Percentiles rank a stretch among this genome's conserved stretches.
Conservation (phyloP, 2,113 vertebrate species). For the Nannospalax galili region DNA sequence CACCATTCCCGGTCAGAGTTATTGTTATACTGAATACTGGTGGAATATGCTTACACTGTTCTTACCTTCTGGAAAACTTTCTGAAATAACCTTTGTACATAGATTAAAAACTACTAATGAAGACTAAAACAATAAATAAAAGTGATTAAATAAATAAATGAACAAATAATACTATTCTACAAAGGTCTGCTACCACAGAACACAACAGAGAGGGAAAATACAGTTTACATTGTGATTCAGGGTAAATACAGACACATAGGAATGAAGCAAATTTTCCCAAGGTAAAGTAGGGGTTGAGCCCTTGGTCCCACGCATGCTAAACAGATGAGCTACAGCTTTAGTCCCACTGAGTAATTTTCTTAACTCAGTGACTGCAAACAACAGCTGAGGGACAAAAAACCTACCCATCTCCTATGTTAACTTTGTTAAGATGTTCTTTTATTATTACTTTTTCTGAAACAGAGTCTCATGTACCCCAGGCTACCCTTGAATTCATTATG, state of each 20-base stretch:
- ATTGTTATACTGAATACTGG: not conserved
- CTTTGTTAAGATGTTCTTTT: not conserved
- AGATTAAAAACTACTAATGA: not conserved
- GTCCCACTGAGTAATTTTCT: not conserved
- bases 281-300: not conserved
- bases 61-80: slow-evolving; percentile 11
- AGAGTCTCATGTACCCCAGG: not conserved
- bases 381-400: not conserved
- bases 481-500: not conserved
- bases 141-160: not conserved
- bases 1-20: not conserved
- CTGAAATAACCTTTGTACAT: slow-evolving; percentile 2
- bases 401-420: not conserved
- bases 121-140: not conserved
- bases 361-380: not conserved
- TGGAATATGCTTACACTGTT: not conserved
- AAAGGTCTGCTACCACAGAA: not conserved
- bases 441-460: not conserved
- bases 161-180: not conserved
- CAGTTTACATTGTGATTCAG: not conserved
- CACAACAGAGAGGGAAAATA: not conserved
- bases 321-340: not conserved
- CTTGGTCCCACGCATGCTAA: not conserved
- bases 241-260: not conserved
- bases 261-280: not conserved